Base-by-base conservation (phyloP, 2,797 vertebrate genomes). In the Pachyuromys duprasi region DNA sequence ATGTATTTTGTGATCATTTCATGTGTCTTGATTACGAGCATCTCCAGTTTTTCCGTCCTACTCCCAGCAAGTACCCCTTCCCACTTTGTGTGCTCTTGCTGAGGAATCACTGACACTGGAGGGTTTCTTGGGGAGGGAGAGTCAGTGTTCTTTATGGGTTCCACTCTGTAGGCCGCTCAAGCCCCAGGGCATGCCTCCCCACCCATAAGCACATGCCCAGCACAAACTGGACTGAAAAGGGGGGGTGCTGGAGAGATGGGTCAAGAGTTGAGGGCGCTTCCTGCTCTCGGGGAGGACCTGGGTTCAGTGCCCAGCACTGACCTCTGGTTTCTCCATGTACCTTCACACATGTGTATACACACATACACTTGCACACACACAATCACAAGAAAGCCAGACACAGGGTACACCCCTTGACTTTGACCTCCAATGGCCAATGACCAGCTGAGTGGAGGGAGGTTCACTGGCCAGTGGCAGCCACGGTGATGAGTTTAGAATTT, bases 401-500 rank as follows among this genome's bases (percentile, higher is more conserved):
- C 8, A n/a, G 80, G 36, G 13, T 13, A 42, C 74, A 72, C 0
- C 45, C 14, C 65, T 55, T 39, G 45, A 5, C 67, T 55, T 36
- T 72, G 36, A 18, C 83, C 65, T 69, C 45, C 33, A 26, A 9
- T n/a, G 63, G 12, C 13, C 24, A 42, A 62, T 5, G 33, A 39
- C 36, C 36, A 12, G 90, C 5, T 75, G 6, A 11, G 14, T 3
- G 5, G 76, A 24, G 14, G 9, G 11, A 5, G 60, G 28, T 22
- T 1, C 9, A 24, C 33, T 0, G 0, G n/a, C 62, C 0, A 1
- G 24, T 8, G 33, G 76, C 79, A 3, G 65, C 26, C 8, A 1
- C 1, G 26, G 91, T 17, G 55, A 57, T 57, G 55, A 57, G 55
- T 57, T 57, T 57, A 57, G 69, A 1, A 1, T 74, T 72, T 36